Base-by-base conservation (phyloP, 2,888 invertebrate species). In the Ypsolopha sequella region DNA sequence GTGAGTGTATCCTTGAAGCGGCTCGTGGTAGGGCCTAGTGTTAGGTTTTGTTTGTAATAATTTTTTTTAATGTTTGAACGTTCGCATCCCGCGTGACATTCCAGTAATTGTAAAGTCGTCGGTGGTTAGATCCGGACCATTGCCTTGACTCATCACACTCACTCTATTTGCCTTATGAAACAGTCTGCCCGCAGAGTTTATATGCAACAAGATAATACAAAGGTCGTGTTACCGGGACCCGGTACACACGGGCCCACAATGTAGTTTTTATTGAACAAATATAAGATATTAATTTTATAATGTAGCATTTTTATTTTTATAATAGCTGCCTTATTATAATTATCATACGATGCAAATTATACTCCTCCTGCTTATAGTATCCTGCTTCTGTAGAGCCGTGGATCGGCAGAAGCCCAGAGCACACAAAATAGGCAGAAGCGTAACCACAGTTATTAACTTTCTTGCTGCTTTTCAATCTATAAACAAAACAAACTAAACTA, bases 261-360 rank as follows among this genome's bases (percentile, higher is more conserved):
- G 81, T 86, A 86, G 84, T 85, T 86, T 82, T 82, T 86, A 86
- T 76, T 85, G 85, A 86, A 86, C 86, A 85, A 86, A 86, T 86
- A 85, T 85, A 86, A 86, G 79, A 85, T 85, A 86, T 86, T 86
- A 85, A 85, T 85, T 86, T 86, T 84, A 85, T 85, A 85, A 85
- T 76, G 80, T 79, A 55, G 80, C 70, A 75, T 75, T 80, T 85
- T 82, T 73, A 60, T 60, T 66, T 59, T 9, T 3, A 24, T 4
- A 24, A 24, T 24, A 3, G 2, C 24, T 24, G 24, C 4, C 24
- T 24, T 4, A 24, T 24, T 4, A 24, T 24, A 2, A 2, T 24
- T 4, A 24, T 24, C 24, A 24, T 24, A 2, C 4, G 4, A 24
- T 24, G 24, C 24, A 4, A 24, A 24, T 24, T 24, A 24, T 24